Evolutionary conservation across 35 echinoderm and acorn worm genomes (phyloP).

Genomic region (Eucidaris tribuloides): DNA sequence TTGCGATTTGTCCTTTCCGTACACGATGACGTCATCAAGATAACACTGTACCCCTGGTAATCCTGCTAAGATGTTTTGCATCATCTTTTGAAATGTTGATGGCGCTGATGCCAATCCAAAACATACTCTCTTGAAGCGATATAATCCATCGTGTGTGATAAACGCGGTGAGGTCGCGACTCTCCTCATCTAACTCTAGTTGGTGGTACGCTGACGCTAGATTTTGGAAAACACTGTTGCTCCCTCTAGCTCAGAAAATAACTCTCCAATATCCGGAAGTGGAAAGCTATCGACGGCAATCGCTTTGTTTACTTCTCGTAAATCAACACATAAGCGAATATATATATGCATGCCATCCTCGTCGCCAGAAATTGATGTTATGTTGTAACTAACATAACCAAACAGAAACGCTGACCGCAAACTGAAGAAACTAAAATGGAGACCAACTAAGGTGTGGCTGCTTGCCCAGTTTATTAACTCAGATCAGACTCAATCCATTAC

Average conservation of each 20-base stretch:
- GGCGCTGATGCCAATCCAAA: conserved; percentile 68
- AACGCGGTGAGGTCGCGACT: conserved; percentile 53
- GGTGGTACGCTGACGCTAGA: conserved; percentile 62
- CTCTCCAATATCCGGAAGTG: conserved; percentile 59
- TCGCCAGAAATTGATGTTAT: too few relatives aligned
- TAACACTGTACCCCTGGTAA: conserved; percentile 50
- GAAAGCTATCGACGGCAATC: conserved; percentile 54
- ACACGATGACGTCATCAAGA: conserved; percentile 69
- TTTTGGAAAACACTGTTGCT: conserved; percentile 45
- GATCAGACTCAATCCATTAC: too few relatives aligned
- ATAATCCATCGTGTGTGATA: conserved; percentile 58
- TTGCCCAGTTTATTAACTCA: too few relatives aligned
- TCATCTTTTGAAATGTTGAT: conserved; percentile 48
- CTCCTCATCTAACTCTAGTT: conserved; percentile 38
- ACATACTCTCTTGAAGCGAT: conserved; percentile 49
- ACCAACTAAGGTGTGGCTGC: too few relatives aligned
- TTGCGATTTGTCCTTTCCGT: conserved; percentile 47
- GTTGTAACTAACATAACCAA: too few relatives aligned
- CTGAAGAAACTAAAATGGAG: too few relatives aligned
- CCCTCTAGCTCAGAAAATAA: conserved; percentile 49
- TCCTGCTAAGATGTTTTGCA: conserved; percentile 32
- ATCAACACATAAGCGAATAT: conserved; percentile 59
- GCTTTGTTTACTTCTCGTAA: conserved; percentile 58
- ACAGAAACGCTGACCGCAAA: too few relatives aligned
- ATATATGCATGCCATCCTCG: too few relatives aligned